Conservation (phyloP, 2,113 vertebrate species). For the Syrrhaptes paradoxus region DNA sequence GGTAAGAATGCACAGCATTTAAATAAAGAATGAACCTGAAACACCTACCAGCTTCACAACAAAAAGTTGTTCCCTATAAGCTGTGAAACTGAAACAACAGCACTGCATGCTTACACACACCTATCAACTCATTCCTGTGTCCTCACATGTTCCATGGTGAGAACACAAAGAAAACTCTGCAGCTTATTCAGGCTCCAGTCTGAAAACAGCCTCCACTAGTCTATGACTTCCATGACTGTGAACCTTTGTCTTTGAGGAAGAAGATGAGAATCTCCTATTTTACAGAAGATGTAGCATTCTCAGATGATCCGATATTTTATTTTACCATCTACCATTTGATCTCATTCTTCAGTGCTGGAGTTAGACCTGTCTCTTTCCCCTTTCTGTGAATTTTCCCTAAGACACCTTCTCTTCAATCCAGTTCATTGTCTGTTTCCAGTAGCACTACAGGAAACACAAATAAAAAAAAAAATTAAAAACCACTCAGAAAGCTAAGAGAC, state of each 20-base stretch:
- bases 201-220: background rate
- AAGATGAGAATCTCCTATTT: background rate
- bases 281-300: background rate
- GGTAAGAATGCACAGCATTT: background rate
- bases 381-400: background rate
- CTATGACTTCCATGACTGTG: background rate
- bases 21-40: no score
- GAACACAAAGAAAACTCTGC: background rate
- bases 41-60: no score
- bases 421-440: background rate
- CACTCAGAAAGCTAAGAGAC: background rate
- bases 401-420: background rate
- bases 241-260: background rate
- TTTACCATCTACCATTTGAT: background rate
- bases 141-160: accelerated
- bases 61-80: background rate
- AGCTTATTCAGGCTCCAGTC: background rate
- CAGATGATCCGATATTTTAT: background rate
- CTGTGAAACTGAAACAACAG: background rate
- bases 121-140: background rate
- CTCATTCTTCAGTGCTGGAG: background rate
- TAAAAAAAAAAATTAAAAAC: background rate
- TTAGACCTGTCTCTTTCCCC: background rate
- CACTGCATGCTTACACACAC: background rate
- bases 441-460: background rate